Evolutionary conservation across 2,888 invertebrate species (phyloP).

Genomic region (Caenorhabditis panamensis): DNA sequence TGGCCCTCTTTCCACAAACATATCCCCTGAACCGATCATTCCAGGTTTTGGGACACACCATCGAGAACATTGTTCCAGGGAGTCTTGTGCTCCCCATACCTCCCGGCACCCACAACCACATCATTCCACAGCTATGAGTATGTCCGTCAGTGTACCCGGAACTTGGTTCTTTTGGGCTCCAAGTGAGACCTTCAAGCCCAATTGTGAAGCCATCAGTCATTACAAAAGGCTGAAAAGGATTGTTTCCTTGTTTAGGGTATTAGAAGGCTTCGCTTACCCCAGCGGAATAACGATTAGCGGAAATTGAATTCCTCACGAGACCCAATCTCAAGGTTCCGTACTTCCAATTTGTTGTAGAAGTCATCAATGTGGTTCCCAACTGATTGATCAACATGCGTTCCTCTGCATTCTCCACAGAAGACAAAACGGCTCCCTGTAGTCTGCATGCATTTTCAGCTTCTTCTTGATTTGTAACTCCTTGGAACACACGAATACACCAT

Average conservation of each 20-base stretch:
- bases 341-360: conserved; percentile 16
- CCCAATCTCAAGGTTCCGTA: conserved; percentile 27
- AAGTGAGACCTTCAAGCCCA: conserved; percentile 9
- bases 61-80: not conserved
- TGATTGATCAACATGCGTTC: conserved; percentile 16
- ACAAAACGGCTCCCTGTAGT: not conserved
- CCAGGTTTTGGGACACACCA: conserved; percentile 1
- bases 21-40: conserved; percentile 32
- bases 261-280: no score
- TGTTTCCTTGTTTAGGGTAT: not conserved
- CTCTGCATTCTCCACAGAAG: conserved; percentile 1
- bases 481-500: conserved; percentile 11
- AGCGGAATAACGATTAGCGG: conserved; percentile 7
- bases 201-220: conserved; percentile 14
- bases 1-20: conserved; percentile 29
- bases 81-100: no score
- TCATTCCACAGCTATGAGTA: no score
- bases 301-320: no score
- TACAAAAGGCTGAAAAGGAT: conserved; percentile 14
- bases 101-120: no score
- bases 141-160: conserved; percentile 6
- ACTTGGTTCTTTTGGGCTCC: conserved; percentile 28
- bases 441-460: not conserved
- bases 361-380: conserved; percentile 22
- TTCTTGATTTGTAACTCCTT: conserved; percentile 6